Percentiles rank a stretch among this genome's conserved stretches.
These are phyloP conservation scores for Apamea monoglypha DNA, from an alignment of 2,888 invertebrate genomes.

Conservation along the genomic window DNA sequence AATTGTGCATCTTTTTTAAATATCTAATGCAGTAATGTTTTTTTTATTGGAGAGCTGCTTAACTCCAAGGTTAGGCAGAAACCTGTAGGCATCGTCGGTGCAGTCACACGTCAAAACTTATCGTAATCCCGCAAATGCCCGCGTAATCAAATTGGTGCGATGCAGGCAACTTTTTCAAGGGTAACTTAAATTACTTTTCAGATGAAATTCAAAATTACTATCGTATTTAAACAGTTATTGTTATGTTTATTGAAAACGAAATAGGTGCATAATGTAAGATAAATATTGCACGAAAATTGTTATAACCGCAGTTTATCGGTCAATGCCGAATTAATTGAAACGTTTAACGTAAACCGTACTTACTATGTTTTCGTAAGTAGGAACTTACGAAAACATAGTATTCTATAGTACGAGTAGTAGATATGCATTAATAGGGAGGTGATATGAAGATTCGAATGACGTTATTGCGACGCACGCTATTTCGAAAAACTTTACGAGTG, in stretches of 20 bases:
- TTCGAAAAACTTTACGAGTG: no score
- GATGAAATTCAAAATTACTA: not conserved
- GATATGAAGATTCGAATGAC: no score
- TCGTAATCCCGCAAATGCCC: slow-evolving; percentile 10
- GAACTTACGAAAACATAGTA: slow-evolving; percentile 18
- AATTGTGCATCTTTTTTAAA: not conserved
- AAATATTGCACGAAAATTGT: slow-evolving; percentile 29
- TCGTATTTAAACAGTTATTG: slow-evolving; percentile 9
- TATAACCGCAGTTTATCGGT: slow-evolving; percentile 42
- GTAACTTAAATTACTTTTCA: slow-evolving; percentile 13
- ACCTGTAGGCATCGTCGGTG: not conserved
- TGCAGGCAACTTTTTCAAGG: slow-evolving; percentile 18
- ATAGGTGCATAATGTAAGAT: slow-evolving; percentile 3
- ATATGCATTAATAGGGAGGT: no score
- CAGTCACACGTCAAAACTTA: slow-evolving; percentile 2
- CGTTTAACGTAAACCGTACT: slow-evolving; percentile 44
- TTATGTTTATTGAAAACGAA: slow-evolving; percentile 9
- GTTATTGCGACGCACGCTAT: no score
- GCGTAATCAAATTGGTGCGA: not conserved
- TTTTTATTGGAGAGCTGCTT: not conserved
- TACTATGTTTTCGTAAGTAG: no score
- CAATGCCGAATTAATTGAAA: slow-evolving; percentile 47
- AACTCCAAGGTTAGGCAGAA: not conserved
- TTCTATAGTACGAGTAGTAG: not conserved
- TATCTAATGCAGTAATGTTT: not conserved